These are phyloP conservation scores for Xestia c-nigrum DNA, from an alignment of 2,888 invertebrate genomes.

Conservation along the genomic window DNA sequence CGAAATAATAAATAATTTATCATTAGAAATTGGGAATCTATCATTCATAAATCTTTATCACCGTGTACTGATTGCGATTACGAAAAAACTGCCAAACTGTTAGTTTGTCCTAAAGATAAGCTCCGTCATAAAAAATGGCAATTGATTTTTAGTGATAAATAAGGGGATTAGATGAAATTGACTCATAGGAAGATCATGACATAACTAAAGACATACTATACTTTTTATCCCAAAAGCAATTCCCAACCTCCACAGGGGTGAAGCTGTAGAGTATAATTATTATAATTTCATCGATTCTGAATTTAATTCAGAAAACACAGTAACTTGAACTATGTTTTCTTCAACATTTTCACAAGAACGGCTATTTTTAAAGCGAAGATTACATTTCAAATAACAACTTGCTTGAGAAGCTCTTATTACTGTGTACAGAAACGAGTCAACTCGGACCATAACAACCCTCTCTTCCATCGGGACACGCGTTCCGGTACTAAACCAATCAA, in stretches of 20 bases:
- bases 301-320: background rate
- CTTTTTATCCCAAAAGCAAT: too few relatives aligned
- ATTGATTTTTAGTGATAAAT: too few relatives aligned
- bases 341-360: background rate
- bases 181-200: too few relatives aligned
- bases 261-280: too few relatives aligned
- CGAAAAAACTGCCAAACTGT: too few relatives aligned
- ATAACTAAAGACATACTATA: too few relatives aligned
- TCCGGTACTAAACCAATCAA: constrained; percentile 17
- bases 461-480: background rate
- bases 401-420: background rate
- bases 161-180: too few relatives aligned
- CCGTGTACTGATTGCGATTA: too few relatives aligned
- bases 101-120: too few relatives aligned
- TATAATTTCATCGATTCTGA: background rate
- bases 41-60: too few relatives aligned
- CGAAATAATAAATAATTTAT: background rate
- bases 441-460: background rate
- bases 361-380: background rate
- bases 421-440: constrained; percentile 5
- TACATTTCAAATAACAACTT: constrained; percentile 2
- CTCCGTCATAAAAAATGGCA: too few relatives aligned
- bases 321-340: background rate
- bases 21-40: background rate
- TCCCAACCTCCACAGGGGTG: too few relatives aligned